Evolutionary conservation across 2,888 invertebrate species (phyloP), one percentile per base, ranked within the genome.

Genomic region (Agrenia bidenticulata): DNA sequence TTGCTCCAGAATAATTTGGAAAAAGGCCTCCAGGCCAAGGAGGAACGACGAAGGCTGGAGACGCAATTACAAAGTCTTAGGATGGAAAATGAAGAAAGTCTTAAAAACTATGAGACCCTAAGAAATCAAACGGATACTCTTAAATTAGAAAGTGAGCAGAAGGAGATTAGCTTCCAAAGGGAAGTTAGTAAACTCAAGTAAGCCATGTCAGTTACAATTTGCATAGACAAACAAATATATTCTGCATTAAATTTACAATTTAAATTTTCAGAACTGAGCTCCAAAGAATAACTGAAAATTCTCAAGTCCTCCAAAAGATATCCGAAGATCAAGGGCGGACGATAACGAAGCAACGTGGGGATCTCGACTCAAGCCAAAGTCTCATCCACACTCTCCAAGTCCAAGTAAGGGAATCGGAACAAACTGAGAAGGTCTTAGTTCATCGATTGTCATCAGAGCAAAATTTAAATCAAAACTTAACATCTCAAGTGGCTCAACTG

Each of bases 261-360:
- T n/a, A n/a, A n/a, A n/a, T n/a, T 63, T 56, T 21, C 57, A 73
- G 73, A 49, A 53, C 27, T 23, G 69, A 75, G 32, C 58, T 67
- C 4, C 61, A 58, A 15, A 57, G 67, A 17, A 17, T 63, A 2
- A 65, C 59, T 5, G 73, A 75, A 1, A 75, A 73, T 61, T 64
- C 69, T 37, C 53, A 59, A 2, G 64, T 75, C 39, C 58, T 75
- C 4, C 70, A 73, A 62, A 75, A 75, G 65, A 59, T 75, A 2
- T 69, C 67, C 7, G 67, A 72, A 54, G 75, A 75, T 63, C 70
- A 75, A 62, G 66, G 64, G 1, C 59, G 66, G 13, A 72, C 72
- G 0, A 69, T 71, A 15, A 21, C 42, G 41, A 72, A 68, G 21
- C 61, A 72, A 9, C 55, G 70, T n/a, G 58, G 56, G 7, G 75